Conservation (phyloP, 2,113 vertebrate species). For the Ptilonorhynchus violaceus region DNA sequence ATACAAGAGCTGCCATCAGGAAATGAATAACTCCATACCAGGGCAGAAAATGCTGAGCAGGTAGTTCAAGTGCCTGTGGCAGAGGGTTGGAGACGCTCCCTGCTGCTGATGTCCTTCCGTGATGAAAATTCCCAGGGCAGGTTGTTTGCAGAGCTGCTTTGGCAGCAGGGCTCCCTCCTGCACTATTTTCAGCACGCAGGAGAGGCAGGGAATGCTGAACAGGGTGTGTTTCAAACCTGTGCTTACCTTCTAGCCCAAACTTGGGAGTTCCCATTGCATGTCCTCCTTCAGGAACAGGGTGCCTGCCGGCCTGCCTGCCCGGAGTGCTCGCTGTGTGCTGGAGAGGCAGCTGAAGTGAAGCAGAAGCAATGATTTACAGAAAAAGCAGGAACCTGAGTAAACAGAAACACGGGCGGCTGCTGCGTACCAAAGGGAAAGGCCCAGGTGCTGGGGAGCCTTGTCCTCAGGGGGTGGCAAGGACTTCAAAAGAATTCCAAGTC, state of each 20-base stretch:
- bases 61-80: background rate
- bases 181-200: background rate
- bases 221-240: background rate
- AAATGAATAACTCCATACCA: background rate
- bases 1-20: background rate
- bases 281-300: background rate
- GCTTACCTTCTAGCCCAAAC: background rate
- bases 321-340: background rate
- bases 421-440: background rate
- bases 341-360: slow-evolving; percentile 20
- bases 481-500: background rate
- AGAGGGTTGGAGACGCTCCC: background rate
- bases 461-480: background rate
- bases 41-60: background rate
- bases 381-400: slow-evolving; percentile 5
- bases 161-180: background rate
- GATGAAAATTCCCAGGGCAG: background rate
- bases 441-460: background rate
- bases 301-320: background rate
- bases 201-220: background rate
- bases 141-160: background rate
- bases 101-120: background rate
- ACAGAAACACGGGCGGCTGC: background rate
- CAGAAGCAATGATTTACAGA: slow-evolving; percentile 31
- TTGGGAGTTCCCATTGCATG: background rate